A percentile compares a stretch with the other conserved stretches of the same genome.
These are phyloP conservation scores for Psix sp. DNA, from an alignment of 1,140 invertebrate genomes.

Conservation along the genomic window DNA sequence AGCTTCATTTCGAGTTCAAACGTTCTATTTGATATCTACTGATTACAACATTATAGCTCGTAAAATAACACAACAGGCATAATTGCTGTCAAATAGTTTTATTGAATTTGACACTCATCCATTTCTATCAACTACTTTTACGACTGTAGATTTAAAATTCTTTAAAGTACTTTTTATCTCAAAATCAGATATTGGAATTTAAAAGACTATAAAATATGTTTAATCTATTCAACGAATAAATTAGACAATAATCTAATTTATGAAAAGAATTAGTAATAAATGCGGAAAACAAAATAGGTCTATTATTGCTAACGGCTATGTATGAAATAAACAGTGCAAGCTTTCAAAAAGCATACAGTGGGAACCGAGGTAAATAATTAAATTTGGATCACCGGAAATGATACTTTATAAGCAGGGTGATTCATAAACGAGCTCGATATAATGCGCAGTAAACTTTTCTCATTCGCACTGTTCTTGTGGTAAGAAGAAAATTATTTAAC, in stretches of 20 bases:
- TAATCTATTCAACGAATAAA: no score
- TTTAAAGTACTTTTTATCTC: no score
- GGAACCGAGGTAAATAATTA: constrained; percentile 26
- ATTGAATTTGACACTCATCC: neutral
- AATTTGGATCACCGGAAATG: constrained; percentile 34
- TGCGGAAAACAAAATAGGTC: no score
- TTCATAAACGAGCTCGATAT: constrained; percentile 16
- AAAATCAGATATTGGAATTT: no score
- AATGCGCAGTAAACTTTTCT: constrained; percentile 32
- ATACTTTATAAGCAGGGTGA: constrained; percentile 43
- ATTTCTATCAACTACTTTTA: neutral
- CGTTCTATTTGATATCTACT: neutral
- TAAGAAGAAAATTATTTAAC: constrained; percentile 48
- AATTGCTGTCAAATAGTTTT: neutral
- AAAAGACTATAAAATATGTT: no score
- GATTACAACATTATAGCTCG: neutral
- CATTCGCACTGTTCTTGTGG: neutral
- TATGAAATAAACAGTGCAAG: neutral
- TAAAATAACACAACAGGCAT: constrained; percentile 1
- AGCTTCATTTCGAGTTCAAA: no score
- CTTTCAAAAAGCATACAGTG: neutral
- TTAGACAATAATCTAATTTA: no score
- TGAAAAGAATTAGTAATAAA: no score
- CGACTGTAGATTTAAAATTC: neutral
- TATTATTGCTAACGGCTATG: no score